These are phyloP conservation scores for Spodoptera frugiperda DNA, from an alignment of 1,140 invertebrate species.

Conservation along the genomic window DNA sequence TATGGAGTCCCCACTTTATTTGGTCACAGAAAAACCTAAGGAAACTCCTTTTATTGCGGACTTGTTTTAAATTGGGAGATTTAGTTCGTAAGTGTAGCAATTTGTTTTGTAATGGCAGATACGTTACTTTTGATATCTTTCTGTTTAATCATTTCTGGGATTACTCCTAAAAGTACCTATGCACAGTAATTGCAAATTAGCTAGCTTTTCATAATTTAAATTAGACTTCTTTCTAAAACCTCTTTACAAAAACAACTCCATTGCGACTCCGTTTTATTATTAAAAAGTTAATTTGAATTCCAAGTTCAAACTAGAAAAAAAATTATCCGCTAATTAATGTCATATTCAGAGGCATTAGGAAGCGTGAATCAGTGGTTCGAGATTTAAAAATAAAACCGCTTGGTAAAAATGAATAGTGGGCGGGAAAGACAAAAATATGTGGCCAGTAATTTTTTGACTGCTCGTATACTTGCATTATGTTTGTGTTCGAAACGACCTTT, in stretches of 20 bases:
- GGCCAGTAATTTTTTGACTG: constrained; percentile 28
- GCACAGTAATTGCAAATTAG: too few species aligned
- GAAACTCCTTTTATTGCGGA: not conserved
- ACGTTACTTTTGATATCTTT: too few species aligned
- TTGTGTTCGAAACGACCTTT: constrained; percentile 40
- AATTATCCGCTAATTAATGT: constrained; percentile 41
- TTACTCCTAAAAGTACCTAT: too few species aligned
- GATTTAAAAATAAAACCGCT: constrained; percentile 42
- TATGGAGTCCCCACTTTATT: constrained; percentile 56
- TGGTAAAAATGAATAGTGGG: constrained; percentile 41
- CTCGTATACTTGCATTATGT: constrained; percentile 36
- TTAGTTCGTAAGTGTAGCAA: not conserved
- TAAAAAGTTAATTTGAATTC: not conserved
- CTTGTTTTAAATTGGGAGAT: not conserved
- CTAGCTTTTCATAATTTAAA: not conserved
- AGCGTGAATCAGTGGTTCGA: constrained; percentile 40
- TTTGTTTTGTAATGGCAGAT: too few species aligned
- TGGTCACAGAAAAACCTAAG: constrained; percentile 37
- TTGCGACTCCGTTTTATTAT: not conserved
- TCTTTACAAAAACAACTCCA: not conserved
- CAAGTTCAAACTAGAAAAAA: constrained; percentile 29
- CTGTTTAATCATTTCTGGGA: too few species aligned
- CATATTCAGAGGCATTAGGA: constrained; percentile 42
- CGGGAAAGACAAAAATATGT: constrained; percentile 43
- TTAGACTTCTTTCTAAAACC: not conserved